Evolutionary conservation across 2,888 invertebrate genomes (phyloP).

Genomic region (Meiosimyza platycephala): DNA sequence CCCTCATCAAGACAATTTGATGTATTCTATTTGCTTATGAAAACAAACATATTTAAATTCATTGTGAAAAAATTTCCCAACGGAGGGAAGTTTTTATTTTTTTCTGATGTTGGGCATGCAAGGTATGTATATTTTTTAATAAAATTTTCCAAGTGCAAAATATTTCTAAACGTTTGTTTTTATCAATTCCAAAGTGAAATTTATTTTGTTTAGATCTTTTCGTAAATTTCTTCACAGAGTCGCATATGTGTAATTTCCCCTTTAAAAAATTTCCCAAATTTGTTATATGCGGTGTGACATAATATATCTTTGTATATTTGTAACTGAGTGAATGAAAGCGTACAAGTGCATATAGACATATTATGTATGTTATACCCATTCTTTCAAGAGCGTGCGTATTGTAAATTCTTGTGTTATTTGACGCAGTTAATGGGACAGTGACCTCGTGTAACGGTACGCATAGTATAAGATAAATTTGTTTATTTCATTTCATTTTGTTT

Average conservation of each 20-base stretch:
- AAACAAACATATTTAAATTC: too few species aligned
- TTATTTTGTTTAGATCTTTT: not conserved
- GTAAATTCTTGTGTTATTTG: slow-evolving; percentile 31
- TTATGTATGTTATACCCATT: slow-evolving; percentile 10
- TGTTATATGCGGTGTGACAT: not conserved
- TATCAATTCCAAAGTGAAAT: not conserved
- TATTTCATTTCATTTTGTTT: not conserved
- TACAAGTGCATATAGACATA: slow-evolving; percentile 30
- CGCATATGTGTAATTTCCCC: too few species aligned
- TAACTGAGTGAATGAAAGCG: slow-evolving; percentile 15
- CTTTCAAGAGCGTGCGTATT: slow-evolving; percentile 47
- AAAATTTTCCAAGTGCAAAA: too few species aligned
- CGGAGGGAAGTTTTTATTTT: too few species aligned
- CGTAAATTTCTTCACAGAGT: too few species aligned
- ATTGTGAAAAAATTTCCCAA: too few species aligned
- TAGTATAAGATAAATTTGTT: slow-evolving; percentile 56
- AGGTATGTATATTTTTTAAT: too few species aligned
- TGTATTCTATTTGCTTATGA: too few species aligned
- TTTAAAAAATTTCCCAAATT: not conserved
- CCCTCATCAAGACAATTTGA: too few species aligned
- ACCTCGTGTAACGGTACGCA: slow-evolving; percentile 60
- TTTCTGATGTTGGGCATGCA: too few species aligned
- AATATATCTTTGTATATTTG: slow-evolving; percentile 37
- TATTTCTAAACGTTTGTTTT: too few species aligned
- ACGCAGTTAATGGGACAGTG: slow-evolving; percentile 52